phyloP scores from a whole-genome alignment of 1,140 invertebrate species.

The Caenorhabditis latens region DNA sequence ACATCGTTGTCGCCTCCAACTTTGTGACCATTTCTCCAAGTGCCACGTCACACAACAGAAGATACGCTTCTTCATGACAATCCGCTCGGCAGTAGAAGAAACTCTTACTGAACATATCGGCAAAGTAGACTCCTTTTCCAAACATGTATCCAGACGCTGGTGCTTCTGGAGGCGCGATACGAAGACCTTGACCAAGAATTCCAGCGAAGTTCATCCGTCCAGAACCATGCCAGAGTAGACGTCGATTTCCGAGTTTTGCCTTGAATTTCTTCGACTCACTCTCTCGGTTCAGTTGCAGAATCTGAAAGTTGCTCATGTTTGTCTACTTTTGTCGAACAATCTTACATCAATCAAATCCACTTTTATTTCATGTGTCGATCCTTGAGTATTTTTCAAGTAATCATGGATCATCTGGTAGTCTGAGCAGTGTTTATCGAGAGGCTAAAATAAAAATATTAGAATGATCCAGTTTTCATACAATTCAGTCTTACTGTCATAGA shows the following conservation, averaged over 20 bases:
- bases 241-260: constrained; percentile 86
- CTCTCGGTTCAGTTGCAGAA: constrained; percentile 84
- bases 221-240: constrained; percentile 92
- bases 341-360: constrained; percentile 84
- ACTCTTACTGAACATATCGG: constrained; percentile 97
- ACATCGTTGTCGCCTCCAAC: constrained; percentile 83
- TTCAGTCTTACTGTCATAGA: constrained; percentile 82
- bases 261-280: constrained; percentile 88
- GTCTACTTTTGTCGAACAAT: neutral
- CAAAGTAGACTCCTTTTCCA: constrained; percentile 90
- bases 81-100: constrained; percentile 54
- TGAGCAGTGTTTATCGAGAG: constrained; percentile 82
- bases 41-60: constrained; percentile 94
- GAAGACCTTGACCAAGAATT: constrained; percentile 93
- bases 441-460: neutral
- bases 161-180: constrained; percentile 95
- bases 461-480: neutral
- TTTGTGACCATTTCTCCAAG: constrained; percentile 90
- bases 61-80: constrained; percentile 55
- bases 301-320: neutral
- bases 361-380: constrained; percentile 85
- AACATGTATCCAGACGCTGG: constrained; percentile 96
- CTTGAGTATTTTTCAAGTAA: constrained; percentile 90
- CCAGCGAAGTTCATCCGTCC: constrained; percentile 92
- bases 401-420: constrained; percentile 85